Conservation (phyloP, 2,113 vertebrate genomes). For the Stegostoma tigrinum region DNA sequence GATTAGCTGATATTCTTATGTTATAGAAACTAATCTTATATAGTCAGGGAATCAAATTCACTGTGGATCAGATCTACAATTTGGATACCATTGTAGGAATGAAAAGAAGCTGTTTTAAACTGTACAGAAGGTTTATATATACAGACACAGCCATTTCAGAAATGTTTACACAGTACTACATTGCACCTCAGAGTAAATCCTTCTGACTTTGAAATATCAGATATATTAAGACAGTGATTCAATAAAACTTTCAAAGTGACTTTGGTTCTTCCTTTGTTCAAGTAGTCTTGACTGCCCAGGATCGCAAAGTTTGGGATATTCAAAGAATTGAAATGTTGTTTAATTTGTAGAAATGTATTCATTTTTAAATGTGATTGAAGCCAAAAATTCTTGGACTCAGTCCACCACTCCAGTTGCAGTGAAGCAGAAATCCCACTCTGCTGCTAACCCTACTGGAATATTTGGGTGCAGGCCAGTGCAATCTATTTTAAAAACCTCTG, state of each 20-base stretch:
- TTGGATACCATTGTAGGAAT: neutral
- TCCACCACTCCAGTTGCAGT: neutral
- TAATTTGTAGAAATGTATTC: neutral
- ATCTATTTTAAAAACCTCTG: neutral
- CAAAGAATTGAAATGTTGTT: neutral
- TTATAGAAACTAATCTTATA: neutral
- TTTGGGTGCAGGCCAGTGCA: slow-evolving; percentile 1
- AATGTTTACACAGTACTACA: neutral
- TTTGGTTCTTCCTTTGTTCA: neutral
- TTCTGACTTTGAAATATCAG: neutral
- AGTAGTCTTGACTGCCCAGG: neutral
- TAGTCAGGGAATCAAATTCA: neutral
- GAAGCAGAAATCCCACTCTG: neutral
- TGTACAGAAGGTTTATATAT: neutral
- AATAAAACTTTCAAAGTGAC: neutral
- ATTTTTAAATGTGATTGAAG: neutral
- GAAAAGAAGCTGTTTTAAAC: neutral
- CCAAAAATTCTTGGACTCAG: neutral
- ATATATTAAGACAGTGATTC: neutral
- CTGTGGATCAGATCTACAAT: neutral
- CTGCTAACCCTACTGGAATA: neutral
- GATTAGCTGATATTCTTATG: neutral
- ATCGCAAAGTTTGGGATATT: neutral
- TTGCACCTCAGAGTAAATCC: slow-evolving; percentile 8
- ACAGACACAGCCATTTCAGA: neutral